These are phyloP conservation scores for Micrastur ruficollis DNA, from an alignment of 2,797 vertebrate species.

Conservation along the genomic window DNA sequence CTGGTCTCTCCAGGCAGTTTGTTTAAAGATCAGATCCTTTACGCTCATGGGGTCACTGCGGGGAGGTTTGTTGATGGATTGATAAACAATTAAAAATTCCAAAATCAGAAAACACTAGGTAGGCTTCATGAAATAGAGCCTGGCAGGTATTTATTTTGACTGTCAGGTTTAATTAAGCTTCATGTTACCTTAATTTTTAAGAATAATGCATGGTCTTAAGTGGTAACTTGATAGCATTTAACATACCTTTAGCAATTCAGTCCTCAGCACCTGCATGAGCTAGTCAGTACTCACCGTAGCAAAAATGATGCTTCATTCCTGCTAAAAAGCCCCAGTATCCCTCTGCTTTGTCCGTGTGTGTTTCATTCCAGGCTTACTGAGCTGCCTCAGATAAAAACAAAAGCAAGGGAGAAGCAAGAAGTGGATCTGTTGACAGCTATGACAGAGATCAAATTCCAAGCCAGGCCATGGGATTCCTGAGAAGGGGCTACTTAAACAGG, in stretches of 20 bases:
- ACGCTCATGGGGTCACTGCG: neutral
- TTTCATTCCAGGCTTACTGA: neutral
- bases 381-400: slow-evolving; percentile 23
- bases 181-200: neutral
- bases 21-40: slow-evolving; percentile 40
- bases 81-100: neutral
- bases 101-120: neutral
- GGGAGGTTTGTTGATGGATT: slow-evolving; percentile 23
- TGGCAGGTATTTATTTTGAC: neutral
- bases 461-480: slow-evolving; percentile 48
- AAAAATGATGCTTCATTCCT: neutral
- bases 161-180: neutral
- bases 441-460: slow-evolving; percentile 54
- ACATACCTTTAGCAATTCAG: neutral
- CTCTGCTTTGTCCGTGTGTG: neutral
- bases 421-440: slow-evolving; percentile 52
- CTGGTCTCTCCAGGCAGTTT: slow-evolving; percentile 35
- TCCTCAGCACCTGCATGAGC: neutral
- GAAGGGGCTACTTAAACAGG: slow-evolving; percentile 48
- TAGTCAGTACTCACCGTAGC: neutral
- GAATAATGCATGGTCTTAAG: neutral
- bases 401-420: slow-evolving; percentile 32
- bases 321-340: neutral
- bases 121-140: neutral
- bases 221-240: neutral